phyloP scores from a whole-genome alignment of 2,797 vertebrate species.

The Streptopelia turtur region DNA sequence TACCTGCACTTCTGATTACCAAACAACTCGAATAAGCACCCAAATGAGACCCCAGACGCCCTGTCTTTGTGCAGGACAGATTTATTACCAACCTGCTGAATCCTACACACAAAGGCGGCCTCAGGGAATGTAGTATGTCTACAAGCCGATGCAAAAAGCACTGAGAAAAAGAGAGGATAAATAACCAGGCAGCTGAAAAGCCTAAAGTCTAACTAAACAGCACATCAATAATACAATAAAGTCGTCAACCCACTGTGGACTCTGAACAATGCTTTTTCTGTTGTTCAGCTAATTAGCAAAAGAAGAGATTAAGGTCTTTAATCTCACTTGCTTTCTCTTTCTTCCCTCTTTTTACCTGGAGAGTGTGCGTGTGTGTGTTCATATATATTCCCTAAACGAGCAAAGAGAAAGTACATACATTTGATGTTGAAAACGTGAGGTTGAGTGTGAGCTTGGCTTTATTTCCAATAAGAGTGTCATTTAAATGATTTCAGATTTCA shows the following conservation, averaged over 20 bases:
- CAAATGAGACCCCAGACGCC: constrained; percentile 28
- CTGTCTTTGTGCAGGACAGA: constrained; percentile 40
- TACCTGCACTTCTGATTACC: constrained; percentile 44
- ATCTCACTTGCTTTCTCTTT: constrained; percentile 35
- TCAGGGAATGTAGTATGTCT: constrained; percentile 26
- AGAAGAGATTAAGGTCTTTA: constrained; percentile 65
- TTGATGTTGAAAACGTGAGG: neutral
- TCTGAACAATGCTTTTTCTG: constrained; percentile 40
- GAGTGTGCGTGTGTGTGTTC: neutral
- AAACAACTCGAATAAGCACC: constrained; percentile 19
- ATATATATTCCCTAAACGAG: neutral
- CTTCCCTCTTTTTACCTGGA: constrained; percentile 27
- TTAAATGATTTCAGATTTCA: neutral
- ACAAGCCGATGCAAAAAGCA: constrained; percentile 22
- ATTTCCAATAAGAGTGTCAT: neutral
- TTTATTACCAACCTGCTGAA: constrained; percentile 63
- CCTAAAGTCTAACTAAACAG: constrained; percentile 33
- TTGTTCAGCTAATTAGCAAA: constrained; percentile 72
- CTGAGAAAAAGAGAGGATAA: neutral
- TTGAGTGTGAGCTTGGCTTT: neutral
- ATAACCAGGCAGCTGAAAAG: constrained; percentile 43
- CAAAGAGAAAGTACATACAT: neutral
- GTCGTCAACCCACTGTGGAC: constrained; percentile 34
- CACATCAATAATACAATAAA: constrained; percentile 70
- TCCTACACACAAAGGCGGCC: constrained; percentile 36